Percentiles rank a stretch among this genome's conserved stretches.
These are phyloP conservation scores for Achatina immaculata DNA, from an alignment of 1,140 invertebrate species.

Conservation along the genomic window DNA sequence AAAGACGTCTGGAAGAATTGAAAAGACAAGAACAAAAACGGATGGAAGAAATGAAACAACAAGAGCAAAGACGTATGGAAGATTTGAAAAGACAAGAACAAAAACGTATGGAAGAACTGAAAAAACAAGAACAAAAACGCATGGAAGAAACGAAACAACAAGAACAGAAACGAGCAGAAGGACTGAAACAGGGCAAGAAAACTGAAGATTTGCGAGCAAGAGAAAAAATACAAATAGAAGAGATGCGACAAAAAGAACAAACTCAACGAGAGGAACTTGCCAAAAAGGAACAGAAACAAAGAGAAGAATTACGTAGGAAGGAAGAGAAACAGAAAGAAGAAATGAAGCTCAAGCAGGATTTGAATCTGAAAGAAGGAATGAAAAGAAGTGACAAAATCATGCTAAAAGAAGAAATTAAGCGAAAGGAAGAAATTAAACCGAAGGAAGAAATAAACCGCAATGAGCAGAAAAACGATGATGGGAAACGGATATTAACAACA, in stretches of 20 bases:
- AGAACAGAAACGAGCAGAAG: not conserved
- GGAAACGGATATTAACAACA: not conserved
- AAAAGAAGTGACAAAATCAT: slow-evolving; percentile 8
- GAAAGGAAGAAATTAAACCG: not conserved
- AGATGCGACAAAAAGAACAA: not conserved
- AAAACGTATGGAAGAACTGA: too few species aligned
- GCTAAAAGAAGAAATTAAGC: not conserved
- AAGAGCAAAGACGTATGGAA: too few species aligned
- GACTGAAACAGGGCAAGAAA: slow-evolving; percentile 15
- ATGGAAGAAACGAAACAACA: too few species aligned
- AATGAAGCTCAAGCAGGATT: slow-evolving; percentile 1
- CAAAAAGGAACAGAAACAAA: not conserved
- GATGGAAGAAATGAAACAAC: too few species aligned
- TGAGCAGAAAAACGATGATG: not conserved
- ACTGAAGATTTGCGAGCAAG: not conserved
- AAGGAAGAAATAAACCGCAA: not conserved
- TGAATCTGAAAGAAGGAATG: not conserved
- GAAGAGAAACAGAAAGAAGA: slow-evolving; percentile 11
- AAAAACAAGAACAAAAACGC: too few species aligned
- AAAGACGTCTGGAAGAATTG: too few species aligned
- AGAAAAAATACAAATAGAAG: not conserved
- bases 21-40: too few species aligned
- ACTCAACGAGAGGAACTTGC: not conserved
- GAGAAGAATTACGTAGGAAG: slow-evolving; percentile 7
- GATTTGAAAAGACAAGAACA: too few species aligned